Evolutionary conservation across 2,888 invertebrate genomes (phyloP).

Genomic region (Eretmocerus hayati): DNA sequence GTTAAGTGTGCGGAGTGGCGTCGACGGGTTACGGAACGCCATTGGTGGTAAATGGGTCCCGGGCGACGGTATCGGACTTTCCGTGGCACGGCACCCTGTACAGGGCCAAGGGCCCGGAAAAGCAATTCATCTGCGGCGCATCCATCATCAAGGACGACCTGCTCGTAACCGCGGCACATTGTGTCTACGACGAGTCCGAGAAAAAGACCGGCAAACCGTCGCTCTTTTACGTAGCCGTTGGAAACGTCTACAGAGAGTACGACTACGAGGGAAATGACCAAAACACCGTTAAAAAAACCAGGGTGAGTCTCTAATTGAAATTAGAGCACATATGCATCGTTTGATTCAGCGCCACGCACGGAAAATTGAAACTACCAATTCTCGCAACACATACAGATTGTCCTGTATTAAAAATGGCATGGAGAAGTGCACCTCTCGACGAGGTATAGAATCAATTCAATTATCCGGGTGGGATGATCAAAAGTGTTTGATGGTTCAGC

Average conservation of each 20-base stretch:
- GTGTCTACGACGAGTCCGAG: slow-evolving; percentile 37
- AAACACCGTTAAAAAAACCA: slow-evolving; percentile 27
- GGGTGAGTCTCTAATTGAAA: slow-evolving; percentile 18
- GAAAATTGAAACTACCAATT: no score
- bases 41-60: slow-evolving; percentile 34
- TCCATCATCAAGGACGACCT: slow-evolving; percentile 40
- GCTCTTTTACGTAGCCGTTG: slow-evolving; percentile 34
- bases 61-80: slow-evolving; percentile 36
- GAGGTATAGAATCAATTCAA: no score
- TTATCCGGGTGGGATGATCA: no score
- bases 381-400: no score
- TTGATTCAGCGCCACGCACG: no score
- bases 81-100: slow-evolving; percentile 46
- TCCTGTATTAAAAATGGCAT: no score
- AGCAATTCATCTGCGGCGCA: slow-evolving; percentile 42
- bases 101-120: slow-evolving; percentile 22
- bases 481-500: no score
- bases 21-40: slow-evolving; percentile 24
- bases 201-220: slow-evolving; percentile 25
- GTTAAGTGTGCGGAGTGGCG: slow-evolving; percentile 38
- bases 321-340: no score
- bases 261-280: slow-evolving; percentile 28
- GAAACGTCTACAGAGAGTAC: slow-evolving; percentile 41
- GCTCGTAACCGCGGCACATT: slow-evolving; percentile 47
- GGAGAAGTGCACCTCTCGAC: no score